Conservation (phyloP, 2,888 invertebrate genomes). For the Drosophila niveifrons region DNA sequence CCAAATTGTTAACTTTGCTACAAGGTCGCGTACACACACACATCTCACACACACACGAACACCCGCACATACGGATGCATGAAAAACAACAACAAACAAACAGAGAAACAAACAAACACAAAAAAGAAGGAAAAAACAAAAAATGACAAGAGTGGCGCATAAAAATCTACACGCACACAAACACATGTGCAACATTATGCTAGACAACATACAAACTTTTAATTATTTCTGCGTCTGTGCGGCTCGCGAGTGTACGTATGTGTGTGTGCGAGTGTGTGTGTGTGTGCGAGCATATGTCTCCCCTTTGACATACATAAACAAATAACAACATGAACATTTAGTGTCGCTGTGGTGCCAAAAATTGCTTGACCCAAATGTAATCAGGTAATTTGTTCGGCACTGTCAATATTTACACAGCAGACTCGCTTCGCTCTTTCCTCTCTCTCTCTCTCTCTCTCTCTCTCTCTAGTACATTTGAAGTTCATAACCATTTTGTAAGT, state of each 20-base stretch:
- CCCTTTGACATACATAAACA: conserved; percentile 41
- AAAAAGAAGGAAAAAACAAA: not conserved
- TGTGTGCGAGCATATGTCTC: conserved; percentile 22
- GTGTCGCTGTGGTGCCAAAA: conserved; percentile 55
- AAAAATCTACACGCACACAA: conserved; percentile 24
- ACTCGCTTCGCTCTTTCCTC: conserved; percentile 6
- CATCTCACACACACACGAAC: conserved; percentile 19
- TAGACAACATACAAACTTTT: conserved; percentile 73
- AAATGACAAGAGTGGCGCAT: conserved; percentile 30
- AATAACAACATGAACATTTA: conserved; percentile 55
- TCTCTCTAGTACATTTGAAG: conserved; percentile 59
- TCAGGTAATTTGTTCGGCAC: conserved; percentile 74
- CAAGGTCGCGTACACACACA: conserved; percentile 65
- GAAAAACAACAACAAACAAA: conserved; percentile 23
- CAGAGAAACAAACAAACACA: conserved; percentile 13
- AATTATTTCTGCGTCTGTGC: conserved; percentile 71
- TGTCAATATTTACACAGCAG: conserved; percentile 67
- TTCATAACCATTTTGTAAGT: conserved; percentile 70
- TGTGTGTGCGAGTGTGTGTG: conserved; percentile 11
- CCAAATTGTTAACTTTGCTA: conserved; percentile 76
- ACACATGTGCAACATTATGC: conserved; percentile 47
- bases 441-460: no score
- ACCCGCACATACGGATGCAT: conserved; percentile 33
- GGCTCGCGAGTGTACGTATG: conserved; percentile 47
- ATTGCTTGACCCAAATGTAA: conserved; percentile 77